Evolutionary conservation across 1,140 invertebrate genomes (phyloP).

Genomic region (Euglossa dilemma): DNA sequence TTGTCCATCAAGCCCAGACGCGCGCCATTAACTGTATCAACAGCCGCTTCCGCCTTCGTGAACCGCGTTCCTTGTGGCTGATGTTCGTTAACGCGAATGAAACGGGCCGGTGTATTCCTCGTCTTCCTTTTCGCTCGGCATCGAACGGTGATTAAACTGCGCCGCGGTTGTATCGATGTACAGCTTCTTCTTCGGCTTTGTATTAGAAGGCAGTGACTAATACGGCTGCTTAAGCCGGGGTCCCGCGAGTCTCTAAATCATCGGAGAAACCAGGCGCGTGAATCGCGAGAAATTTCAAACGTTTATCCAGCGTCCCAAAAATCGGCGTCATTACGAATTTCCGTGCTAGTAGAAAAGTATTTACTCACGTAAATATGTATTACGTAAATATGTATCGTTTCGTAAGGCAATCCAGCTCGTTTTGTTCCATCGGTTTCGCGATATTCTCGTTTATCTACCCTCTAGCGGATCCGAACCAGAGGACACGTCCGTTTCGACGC

Average conservation of each 20-base stretch:
- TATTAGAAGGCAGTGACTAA: neutral
- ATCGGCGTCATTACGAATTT: too few species aligned
- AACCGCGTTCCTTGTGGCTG: conserved; percentile 19
- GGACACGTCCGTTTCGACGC: too few species aligned
- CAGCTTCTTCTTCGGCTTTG: neutral
- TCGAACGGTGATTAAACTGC: neutral
- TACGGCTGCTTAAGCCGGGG: neutral
- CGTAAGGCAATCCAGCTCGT: too few species aligned
- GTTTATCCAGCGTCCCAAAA: neutral
- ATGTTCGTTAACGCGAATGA: conserved; percentile 24
- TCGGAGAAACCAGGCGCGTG: too few species aligned
- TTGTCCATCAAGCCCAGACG: conserved; percentile 44
- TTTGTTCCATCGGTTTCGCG: too few species aligned
- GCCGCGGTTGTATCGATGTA: neutral
- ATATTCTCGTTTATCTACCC: too few species aligned
- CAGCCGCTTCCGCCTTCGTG: conserved; percentile 50
- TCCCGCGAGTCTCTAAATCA: neutral
- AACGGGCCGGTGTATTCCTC: neutral
- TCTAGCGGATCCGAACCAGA: too few species aligned
- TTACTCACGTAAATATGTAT: too few species aligned
- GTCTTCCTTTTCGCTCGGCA: neutral
- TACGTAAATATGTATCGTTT: too few species aligned
- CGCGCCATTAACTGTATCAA: conserved; percentile 66
- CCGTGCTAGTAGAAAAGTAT: too few species aligned
- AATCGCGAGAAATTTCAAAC: neutral